Base-by-base conservation (phyloP, 2,797 vertebrate genomes). In the Helostoma temminkii region DNA sequence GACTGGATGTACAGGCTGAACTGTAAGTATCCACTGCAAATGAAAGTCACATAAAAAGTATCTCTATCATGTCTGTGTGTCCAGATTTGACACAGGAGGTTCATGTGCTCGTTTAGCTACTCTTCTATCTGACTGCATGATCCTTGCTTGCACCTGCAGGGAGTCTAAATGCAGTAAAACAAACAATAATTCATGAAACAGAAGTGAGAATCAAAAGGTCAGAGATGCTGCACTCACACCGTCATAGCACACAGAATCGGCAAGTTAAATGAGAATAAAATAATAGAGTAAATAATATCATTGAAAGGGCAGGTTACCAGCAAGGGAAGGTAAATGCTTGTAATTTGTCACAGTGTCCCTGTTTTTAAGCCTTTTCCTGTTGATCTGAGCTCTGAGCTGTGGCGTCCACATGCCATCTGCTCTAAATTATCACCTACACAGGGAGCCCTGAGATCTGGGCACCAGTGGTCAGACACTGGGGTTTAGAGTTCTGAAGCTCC, bases 401-500 rank as follows among this genome's bases (percentile, higher is more conserved):
- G 32, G 47, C 3, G 42, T 83, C 64, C 66, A 58, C 36, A 4
- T 34, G 69, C 84, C 89, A 90, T 89, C 86, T 93, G 88, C 72
- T 88, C 42, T 66, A 46, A 88, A 88, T 91, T 89, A 92, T 73
- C 89, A 80, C 83, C 89, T 78, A 67, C 76, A 43, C 75, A 21
- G 86, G 88, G 82, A 73, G 83, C 60, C 0, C 71, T 39, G 37
- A 14, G 78, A 77, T 71, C 74, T 61, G 77, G 79, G 69, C 76
- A 82, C 30, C 34, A 15, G 80, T n/a, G 75, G 75, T 78, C 73
- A 63, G 77, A 75, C 19, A 10, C 53, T 39, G 53, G 30, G 66
- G 57, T 54, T 64, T 46, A 46, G 53, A 64, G 37, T 16, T 25
- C 24, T 41, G 66, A 62, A 55, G 57, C 71, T 73, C 50, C 26